These are phyloP conservation scores for Apodemia duryi DNA, from an alignment of 2,888 invertebrate species.

Conservation along the genomic window DNA sequence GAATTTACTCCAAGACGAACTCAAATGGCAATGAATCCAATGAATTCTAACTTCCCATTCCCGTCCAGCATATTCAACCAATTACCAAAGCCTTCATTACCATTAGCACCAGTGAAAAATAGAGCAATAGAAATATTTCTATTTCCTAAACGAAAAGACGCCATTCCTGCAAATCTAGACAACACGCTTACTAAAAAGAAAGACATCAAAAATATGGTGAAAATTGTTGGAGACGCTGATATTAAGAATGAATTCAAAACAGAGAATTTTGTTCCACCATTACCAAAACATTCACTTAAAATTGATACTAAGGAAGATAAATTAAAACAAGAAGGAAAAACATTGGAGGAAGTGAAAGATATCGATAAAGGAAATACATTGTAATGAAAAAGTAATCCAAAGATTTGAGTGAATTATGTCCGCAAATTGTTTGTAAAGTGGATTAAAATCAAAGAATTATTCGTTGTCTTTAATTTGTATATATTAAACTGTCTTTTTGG, in stretches of 20 bases:
- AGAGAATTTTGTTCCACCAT: constrained; percentile 27
- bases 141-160: constrained; percentile 54
- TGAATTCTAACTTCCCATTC: constrained; percentile 31
- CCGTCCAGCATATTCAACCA: constrained; percentile 44
- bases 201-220: constrained; percentile 41
- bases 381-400: not conserved
- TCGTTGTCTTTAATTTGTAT: not conserved
- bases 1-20: constrained; percentile 47
- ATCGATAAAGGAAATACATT: constrained; percentile 10
- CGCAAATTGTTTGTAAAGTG: not conserved
- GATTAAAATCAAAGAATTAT: constrained; percentile 8
- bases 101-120: constrained; percentile 37
- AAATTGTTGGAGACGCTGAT: constrained; percentile 53
- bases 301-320: constrained; percentile 48
- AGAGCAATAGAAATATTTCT: constrained; percentile 58
- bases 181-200: constrained; percentile 34
- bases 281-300: constrained; percentile 38
- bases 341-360: constrained; percentile 31
- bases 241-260: constrained; percentile 42
- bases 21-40: constrained; percentile 26
- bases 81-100: constrained; percentile 36
- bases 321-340: constrained; percentile 28
- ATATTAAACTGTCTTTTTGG: no score
- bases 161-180: constrained; percentile 31
- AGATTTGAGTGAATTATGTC: not conserved